These are phyloP conservation scores for Labrus mixtus DNA, from an alignment of 2,113 vertebrate genomes.

Conservation along the genomic window DNA sequence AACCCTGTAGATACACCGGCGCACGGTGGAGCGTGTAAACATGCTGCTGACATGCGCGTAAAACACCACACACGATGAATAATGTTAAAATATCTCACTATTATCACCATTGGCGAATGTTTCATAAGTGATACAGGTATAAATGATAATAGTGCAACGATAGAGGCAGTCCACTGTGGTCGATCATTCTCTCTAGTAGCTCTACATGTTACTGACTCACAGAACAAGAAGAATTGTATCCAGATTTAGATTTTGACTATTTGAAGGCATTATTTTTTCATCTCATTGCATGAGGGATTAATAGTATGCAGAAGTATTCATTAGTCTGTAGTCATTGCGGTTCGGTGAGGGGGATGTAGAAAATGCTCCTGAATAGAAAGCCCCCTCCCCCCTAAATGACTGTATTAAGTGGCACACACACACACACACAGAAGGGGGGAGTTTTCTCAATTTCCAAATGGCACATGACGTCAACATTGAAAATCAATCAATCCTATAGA, in stretches of 20 bases:
- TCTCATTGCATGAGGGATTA: slow-evolving; percentile 2
- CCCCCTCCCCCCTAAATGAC: slow-evolving; percentile 61
- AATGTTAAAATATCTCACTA: background rate
- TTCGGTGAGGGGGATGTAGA: slow-evolving; percentile 32
- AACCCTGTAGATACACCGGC: background rate
- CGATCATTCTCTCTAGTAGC: background rate
- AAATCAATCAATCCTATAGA: slow-evolving; percentile 28
- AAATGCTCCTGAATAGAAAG: slow-evolving; percentile 41
- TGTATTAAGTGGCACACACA: slow-evolving; percentile 31
- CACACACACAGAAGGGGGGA: slow-evolving; percentile 11
- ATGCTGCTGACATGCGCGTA: background rate
- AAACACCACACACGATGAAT: background rate
- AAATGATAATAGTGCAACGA: slow-evolving; percentile 9
- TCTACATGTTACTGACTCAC: slow-evolving; percentile 14
- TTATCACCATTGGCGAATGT: background rate
- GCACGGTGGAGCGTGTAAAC: slow-evolving; percentile 13
- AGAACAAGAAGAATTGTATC: background rate
- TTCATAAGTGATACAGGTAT: slow-evolving; percentile 3
- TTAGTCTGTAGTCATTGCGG: slow-evolving; percentile 42
- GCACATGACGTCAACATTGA: slow-evolving; percentile 7
- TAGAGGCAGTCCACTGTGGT: background rate
- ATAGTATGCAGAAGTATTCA: slow-evolving; percentile 35
- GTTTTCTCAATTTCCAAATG: slow-evolving; percentile 12
- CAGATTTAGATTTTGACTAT: background rate
- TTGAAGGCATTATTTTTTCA: background rate